These are phyloP conservation scores for Toxonevra muliebris DNA, from an alignment of 2,888 invertebrate species.

Conservation along the genomic window DNA sequence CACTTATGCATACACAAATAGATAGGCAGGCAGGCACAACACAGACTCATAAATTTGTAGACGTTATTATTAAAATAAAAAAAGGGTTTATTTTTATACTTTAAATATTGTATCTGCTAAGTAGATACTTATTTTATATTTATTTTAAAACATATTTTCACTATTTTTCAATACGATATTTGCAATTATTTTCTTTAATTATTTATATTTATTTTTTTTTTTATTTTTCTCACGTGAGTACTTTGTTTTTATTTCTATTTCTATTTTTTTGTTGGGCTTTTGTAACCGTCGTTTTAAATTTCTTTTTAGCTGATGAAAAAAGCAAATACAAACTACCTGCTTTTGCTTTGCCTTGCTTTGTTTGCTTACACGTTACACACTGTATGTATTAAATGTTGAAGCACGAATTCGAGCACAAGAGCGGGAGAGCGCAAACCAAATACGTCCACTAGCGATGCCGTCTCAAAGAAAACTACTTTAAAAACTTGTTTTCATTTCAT, in stretches of 20 bases:
- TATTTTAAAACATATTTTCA: not conserved
- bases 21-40: too few relatives aligned
- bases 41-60: too few relatives aligned
- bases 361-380: conserved; percentile 12
- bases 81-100: too few relatives aligned
- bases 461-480: conserved; percentile 63
- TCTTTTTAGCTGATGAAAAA: not conserved
- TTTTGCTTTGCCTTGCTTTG: not conserved
- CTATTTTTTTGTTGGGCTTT: not conserved
- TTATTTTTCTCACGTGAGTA: too few relatives aligned
- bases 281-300: conserved; percentile 17
- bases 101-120: too few relatives aligned
- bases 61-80: too few relatives aligned
- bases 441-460: conserved; percentile 62
- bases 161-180: too few relatives aligned
- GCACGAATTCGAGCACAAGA: not conserved
- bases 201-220: too few relatives aligned
- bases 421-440: conserved; percentile 35
- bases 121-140: too few relatives aligned
- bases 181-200: too few relatives aligned
- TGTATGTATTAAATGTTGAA: conserved; percentile 3
- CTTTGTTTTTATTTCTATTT: not conserved
- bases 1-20: conserved; percentile 21
- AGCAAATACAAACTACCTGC: conserved; percentile 8
- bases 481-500: conserved; percentile 62